Base-by-base conservation (phyloP, 2,888 invertebrate species). In the Myopa testacea region DNA sequence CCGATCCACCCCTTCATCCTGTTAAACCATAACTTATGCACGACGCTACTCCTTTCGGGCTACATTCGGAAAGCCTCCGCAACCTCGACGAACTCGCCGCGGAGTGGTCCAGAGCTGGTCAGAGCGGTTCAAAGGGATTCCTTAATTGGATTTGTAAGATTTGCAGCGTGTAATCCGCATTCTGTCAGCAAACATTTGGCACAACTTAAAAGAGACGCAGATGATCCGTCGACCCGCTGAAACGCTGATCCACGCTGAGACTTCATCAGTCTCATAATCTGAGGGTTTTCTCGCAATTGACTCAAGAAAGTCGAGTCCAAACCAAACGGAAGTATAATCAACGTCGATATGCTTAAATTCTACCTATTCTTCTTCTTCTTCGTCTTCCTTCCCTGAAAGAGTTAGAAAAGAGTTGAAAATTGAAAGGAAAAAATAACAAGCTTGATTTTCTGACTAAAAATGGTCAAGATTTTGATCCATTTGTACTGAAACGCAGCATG, bases 141-240 rank as follows among this genome's bases (percentile, higher is more conserved):
- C 45, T 85, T 88, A 88, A 88, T 86, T 87, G 87, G 88, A 88
- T 87, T 87, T 86, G 80, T 75, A 80, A 71, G 84, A 83, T 84
- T 86, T 84, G 82, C 82, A 60, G 81, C 83, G 80, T 80, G 82
- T 85, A 87, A 87, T 87, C 85, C 84, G 82, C 81, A 83, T 82
- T 83, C 82, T 85, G 84, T 84, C 83, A 84, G 83, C 86, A 87
- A 87, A 88, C 86, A 86, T 87, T 87, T 87, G 84, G 84, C 78
- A 79, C 55, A 6, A 14, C 55, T 55, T 55, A 4, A n/a, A n/a
- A 50, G 50, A n/a, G n/a, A n/a, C n/a, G 40, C 40, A 40, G 40
- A 40, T 40, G 40, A 40, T 40, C 40, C 40, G 4, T 81, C 79
- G 65, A 40, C n/a, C 62, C 62, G 19, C 26, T 62, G 19, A 62